Base-by-base conservation (phyloP, 2,797 vertebrate genomes). In the Rhinatrema bivittatum region DNA sequence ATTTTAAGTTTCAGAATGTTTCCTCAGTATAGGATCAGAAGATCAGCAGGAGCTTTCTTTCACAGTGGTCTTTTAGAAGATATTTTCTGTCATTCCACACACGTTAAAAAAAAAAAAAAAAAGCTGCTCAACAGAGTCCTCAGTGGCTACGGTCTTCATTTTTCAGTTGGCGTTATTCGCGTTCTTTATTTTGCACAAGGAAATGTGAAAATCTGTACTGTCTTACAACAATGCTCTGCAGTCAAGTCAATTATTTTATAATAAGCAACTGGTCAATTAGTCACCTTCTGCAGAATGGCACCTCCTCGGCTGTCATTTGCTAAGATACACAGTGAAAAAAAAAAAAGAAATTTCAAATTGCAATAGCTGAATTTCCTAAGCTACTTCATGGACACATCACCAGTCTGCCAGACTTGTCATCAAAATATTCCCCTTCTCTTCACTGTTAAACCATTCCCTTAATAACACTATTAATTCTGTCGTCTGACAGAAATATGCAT, bases 401-500 rank as follows among this genome's bases (percentile, higher is more conserved):
- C 41, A 32, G n/a, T 4, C 14, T 32, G 9, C 20, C 19, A 22
- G 6, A 16, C 16, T 18, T 10, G 5, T 10, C 10, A 8, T 29
- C 19, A 3, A 7, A 13, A 9, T 10, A 31, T 4, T 27, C 11
- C 26, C n/a, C 10, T 7, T 7, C 4, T 6, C 16, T 6, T 10
- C 32, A 32, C 17, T 32, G 17, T 17, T 15, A 28, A 24, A 32
- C 6, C 15, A 16, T 19, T 13, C 19, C 10, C 18, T 23, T 16
- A 5, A 26, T 39, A 56, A 41, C 21, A 20, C 9, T 27, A 16
- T 11, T 21, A 16, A 14, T 2, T 3, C 9, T 9, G 15, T 13
- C 40, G 18, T 0, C 0, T 7, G 3, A 27, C 5, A 10, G 19
- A 5, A 22, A 25, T 2, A 16, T 10, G 11, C 3, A 0, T 4